phyloP scores from a whole-genome alignment of 92 coral and sea anemone genomes.

The Paramuricea clavata region DNA sequence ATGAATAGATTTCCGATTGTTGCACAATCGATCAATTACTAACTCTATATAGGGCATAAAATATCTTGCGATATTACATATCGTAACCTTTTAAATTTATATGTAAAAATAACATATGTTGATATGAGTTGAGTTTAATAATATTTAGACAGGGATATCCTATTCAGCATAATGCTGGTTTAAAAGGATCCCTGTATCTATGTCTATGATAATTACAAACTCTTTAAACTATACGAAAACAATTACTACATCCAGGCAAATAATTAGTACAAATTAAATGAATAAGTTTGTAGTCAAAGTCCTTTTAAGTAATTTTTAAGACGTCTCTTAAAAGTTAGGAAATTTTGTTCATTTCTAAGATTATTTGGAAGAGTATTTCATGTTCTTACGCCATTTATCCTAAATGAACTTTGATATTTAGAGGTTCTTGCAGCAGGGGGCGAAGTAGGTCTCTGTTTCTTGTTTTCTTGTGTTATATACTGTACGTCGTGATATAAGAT shows the following conservation, averaged over 20 bases:
- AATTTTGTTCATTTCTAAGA: constrained; percentile 1
- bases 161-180: not conserved
- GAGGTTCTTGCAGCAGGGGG: constrained; percentile 8
- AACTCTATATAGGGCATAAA: too few species aligned
- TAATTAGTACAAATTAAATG: not conserved
- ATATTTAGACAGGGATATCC: not conserved
- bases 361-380: not conserved
- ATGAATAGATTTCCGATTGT: too few species aligned
- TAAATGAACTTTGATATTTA: not conserved
- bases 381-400: not conserved
- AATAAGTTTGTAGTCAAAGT: not conserved
- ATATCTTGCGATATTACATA: too few species aligned
- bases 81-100: too few species aligned
- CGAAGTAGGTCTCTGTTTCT: not conserved
- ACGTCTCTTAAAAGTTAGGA: not conserved
- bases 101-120: too few species aligned
- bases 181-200: not conserved
- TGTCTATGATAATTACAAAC: not conserved
- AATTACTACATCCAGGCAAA: not conserved
- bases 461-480: too few species aligned
- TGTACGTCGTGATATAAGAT: too few species aligned
- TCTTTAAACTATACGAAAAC: not conserved
- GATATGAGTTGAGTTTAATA: not conserved
- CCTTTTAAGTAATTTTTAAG: not conserved
- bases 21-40: too few species aligned